Evolutionary conservation across 2,888 invertebrate genomes (phyloP), one percentile per base, ranked within the genome.

Genomic region (Dolichopus griseipennis): DNA sequence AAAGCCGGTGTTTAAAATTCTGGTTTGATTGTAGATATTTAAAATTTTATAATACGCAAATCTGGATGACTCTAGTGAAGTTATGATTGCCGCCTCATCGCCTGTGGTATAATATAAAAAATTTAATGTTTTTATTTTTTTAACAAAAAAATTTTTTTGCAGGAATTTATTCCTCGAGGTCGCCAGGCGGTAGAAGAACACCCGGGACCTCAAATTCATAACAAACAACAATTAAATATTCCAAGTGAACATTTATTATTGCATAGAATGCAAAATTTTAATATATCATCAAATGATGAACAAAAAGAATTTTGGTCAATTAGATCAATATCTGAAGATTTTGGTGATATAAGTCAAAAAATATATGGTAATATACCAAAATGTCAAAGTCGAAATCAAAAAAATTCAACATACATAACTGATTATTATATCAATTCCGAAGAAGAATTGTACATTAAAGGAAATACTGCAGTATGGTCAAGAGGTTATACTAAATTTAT

Each of bases 121-220:
- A 22, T 20, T 6, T 1, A 62, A 20, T 21, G 9, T 52, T 8
- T n/a, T 20, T 27, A 27, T 27, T 27, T 27, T 27, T 27, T n/a
- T n/a, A n/a, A 27, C 2, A 33, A 10, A 61, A 65, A 65, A 4
- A 65, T 18, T 65, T 22, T 66, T 43, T 76, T 76, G 1, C 72
- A 92, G 92, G 93, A 92, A 86, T 94, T 91, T 84, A 86, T 90
- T 85, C 93, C 93, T 77, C 90, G 90, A 84, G 93, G 93, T 79
- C 88, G 93, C 82, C 88, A 89, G 83, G 90, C 90, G 83, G 83
- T 90, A 78, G 83, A 85, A 69, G 87, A 86, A 74, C 93, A 93
- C 81, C 92, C 92, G 20, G 90, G 90, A 67, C 88, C 88, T 72
- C 64, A 64, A 37, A 84, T 86, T 66, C 82, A 82, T 71, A 82